These are phyloP conservation scores for Tachina lurida DNA, from an alignment of 2,888 invertebrate genomes.

Conservation along the genomic window DNA sequence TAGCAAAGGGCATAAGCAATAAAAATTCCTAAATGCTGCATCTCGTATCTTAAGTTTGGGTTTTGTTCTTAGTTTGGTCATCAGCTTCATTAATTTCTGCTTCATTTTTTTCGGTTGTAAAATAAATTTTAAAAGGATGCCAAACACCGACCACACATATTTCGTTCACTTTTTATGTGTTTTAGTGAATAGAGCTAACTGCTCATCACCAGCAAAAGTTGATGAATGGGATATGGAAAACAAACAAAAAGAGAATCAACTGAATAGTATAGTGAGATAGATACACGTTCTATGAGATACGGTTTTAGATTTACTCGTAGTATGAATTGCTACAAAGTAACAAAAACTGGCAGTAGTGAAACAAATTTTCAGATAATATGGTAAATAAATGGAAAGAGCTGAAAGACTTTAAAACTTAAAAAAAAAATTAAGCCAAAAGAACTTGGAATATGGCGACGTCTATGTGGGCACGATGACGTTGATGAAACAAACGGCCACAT, in stretches of 20 bases:
- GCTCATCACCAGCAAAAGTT: slow-evolving; percentile 42
- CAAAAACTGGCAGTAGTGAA: slow-evolving; percentile 49
- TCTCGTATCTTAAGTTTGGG: neutral
- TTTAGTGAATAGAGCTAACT: slow-evolving; percentile 37
- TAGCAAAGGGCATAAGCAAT: neutral
- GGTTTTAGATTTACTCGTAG: neutral
- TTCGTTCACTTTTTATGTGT: neutral
- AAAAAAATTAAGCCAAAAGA: neutral
- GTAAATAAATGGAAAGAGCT: slow-evolving; percentile 50
- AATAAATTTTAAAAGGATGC: slow-evolving; percentile 33
- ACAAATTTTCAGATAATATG: slow-evolving; percentile 54
- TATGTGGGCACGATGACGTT: slow-evolving; percentile 34
- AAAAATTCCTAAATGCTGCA: neutral
- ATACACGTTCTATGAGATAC: neutral
- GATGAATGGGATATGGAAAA: slow-evolving; percentile 46
- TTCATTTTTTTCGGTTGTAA: slow-evolving; percentile 1
- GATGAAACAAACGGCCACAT: slow-evolving; percentile 12
- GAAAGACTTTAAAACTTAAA: neutral
- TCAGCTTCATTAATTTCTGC: slow-evolving; percentile 42
- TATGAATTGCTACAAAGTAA: slow-evolving; percentile 38
- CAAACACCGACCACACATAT: neutral
- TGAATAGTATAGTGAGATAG: neutral
- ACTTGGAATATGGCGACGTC: slow-evolving; percentile 22
- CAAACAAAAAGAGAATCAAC: slow-evolving; percentile 42
- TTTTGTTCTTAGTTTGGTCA: neutral